Conservation (phyloP, 1,140 invertebrate species). For the Thaumetopoea pityocampa region DNA sequence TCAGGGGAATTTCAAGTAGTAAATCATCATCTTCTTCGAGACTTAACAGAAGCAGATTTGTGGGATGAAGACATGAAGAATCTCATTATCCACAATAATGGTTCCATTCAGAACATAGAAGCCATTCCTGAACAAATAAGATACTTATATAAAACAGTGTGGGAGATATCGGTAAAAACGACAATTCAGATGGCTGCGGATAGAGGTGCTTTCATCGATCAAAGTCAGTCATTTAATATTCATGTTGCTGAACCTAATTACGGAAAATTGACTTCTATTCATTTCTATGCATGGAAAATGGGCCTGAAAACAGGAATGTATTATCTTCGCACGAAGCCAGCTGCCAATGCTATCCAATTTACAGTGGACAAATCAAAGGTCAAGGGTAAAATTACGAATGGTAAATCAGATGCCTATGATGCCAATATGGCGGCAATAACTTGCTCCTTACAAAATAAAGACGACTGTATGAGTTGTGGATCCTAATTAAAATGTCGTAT, state of each 20-base stretch:
- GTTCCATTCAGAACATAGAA: conserved; percentile 95
- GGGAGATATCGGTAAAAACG: conserved; percentile 97
- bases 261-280: conserved; percentile 97
- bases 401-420: conserved; percentile 69
- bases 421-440: conserved; percentile 85
- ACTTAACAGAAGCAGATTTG: conserved; percentile 92
- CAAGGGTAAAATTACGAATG: conserved; percentile 48
- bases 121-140: conserved; percentile 93
- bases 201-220: conserved; percentile 98
- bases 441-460: conserved; percentile 93
- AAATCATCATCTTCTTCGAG: conserved; percentile 96
- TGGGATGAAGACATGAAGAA: conserved; percentile 99
- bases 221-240: conserved; percentile 98
- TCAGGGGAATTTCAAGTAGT: conserved; percentile 95
- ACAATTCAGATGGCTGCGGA: conserved; percentile 99
- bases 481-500: conserved; percentile 61
- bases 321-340: conserved; percentile 97
- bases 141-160: conserved; percentile 97
- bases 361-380: conserved; percentile 95
- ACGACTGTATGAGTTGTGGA: conserved; percentile 91
- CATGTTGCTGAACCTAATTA: conserved; percentile 96
- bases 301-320: conserved; percentile 99
- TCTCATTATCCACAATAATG: conserved; percentile 92
- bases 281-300: conserved; percentile 98
- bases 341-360: conserved; percentile 97